These are phyloP conservation scores for Sturnira hondurensis DNA, from an alignment of 2,113 vertebrate genomes.

Conservation along the genomic window DNA sequence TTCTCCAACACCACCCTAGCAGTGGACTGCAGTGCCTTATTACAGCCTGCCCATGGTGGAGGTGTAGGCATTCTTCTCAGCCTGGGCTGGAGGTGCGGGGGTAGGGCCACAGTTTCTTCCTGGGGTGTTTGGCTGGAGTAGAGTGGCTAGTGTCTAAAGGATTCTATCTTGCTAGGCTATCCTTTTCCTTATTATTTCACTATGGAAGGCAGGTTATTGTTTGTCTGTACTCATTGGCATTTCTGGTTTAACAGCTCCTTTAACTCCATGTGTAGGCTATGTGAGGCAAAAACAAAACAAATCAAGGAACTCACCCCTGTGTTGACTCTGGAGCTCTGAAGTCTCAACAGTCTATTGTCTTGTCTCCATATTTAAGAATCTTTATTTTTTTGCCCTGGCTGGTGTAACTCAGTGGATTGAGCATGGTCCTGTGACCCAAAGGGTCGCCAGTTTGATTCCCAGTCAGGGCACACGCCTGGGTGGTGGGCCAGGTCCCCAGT, in stretches of 20 bases:
- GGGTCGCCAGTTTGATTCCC: no score
- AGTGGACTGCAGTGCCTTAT: neutral
- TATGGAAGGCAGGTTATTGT: neutral
- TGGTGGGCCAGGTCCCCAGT: no score
- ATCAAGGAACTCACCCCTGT: neutral
- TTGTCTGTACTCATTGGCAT: neutral
- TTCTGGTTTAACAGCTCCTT: conserved; percentile 8
- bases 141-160: neutral
- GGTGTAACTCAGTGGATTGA: no score
- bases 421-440: no score
- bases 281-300: neutral
- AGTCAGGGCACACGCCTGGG: no score
- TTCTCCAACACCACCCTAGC: neutral
- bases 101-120: neutral
- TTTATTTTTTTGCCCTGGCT: neutral
- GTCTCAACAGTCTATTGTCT: neutral
- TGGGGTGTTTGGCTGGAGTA: neutral
- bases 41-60: neutral
- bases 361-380: neutral
- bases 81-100: fast-evolving
- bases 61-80: neutral
- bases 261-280: neutral
- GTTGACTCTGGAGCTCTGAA: neutral
- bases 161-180: neutral
- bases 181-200: neutral